Evolutionary conservation across 2,888 invertebrate species (phyloP).

Genomic region (Tenthredo scrophulariae): DNA sequence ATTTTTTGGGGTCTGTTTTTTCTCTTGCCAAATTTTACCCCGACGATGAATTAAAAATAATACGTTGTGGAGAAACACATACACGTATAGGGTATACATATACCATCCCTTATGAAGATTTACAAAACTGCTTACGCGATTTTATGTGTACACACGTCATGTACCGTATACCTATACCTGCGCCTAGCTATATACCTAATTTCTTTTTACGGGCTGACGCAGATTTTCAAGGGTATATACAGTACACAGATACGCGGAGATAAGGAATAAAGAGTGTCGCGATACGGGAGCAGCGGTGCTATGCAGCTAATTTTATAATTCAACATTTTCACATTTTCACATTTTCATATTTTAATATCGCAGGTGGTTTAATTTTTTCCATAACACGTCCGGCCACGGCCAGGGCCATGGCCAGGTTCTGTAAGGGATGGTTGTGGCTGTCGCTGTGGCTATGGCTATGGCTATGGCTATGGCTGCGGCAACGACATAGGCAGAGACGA

Average conservation of each 20-base stretch:
- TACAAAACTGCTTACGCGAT: constrained; percentile 13
- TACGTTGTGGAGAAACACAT: neutral
- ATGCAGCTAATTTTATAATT: constrained; percentile 73
- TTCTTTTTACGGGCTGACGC: constrained; percentile 37
- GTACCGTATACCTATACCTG: neutral
- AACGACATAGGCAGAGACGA: constrained; percentile 18
- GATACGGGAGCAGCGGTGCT: constrained; percentile 58
- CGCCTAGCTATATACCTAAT: neutral
- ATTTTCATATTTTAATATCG: constrained; percentile 75
- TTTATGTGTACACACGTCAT: neutral
- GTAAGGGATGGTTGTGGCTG: neutral
- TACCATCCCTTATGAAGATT: constrained; percentile 7
- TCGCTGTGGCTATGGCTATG: neutral
- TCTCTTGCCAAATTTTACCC: neutral
- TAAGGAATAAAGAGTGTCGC: constrained; percentile 23
- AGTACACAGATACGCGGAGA: neutral
- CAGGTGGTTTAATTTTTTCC: constrained; percentile 77
- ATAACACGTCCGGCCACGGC: constrained; percentile 73
- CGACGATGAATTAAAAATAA: constrained; percentile 31
- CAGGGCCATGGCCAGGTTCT: neutral
- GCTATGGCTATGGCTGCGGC: neutral
- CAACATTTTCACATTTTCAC: constrained; percentile 60
- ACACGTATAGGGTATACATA: neutral
- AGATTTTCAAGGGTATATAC: neutral
- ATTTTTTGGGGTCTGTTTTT: neutral